Evolutionary conservation across 1,140 invertebrate genomes (phyloP), one percentile per base, ranked within the genome.

Genomic region (Tetraneura akinire): DNA sequence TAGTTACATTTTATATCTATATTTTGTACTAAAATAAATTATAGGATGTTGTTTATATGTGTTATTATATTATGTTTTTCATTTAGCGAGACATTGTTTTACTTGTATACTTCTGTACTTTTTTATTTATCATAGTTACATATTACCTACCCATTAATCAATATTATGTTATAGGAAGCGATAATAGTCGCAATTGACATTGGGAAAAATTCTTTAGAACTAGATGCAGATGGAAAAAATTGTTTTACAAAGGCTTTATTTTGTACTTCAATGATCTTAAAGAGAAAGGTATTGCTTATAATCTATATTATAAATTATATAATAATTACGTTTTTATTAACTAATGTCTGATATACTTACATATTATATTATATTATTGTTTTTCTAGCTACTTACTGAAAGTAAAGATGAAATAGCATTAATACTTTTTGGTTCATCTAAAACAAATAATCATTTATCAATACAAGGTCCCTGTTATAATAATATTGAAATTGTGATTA

Each of bases 361-460:
- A n/a, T n/a, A n/a, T n/a, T n/a, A n/a, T n/a, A n/a, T n/a, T 51
- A 71, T 71, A 23, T 49, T 51, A 29, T 32, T 26, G 49, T 26
- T 18, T 18, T 26, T 23, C 10, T 26, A 76, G 73, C 21, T 76
- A 42, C 23, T 76, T 23, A 21, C 13, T 37, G 37, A 60, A 57
- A 60, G 73, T 37, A n/a, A 76, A 76, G 73, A 76, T 76, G 21
- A 60, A 37, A 14, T 76, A 42, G 37, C 53, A 57, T 76, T 76
- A 42, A 45, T 76, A 76, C 18, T 76, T 16, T 76, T 76, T 57
- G 73, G 73, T 8, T 76, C 73, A 23, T 60, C 53, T 76, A 18
- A 11, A 21, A 76, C 73, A 76, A 76, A 60, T 76, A 76, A 76
- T 42, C 29, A 32, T 42, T 57, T 76, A 2, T 53, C 73, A 23